These are phyloP conservation scores for Drosophila birchii DNA, from an alignment of 2,888 invertebrate species.

Conservation along the genomic window DNA sequence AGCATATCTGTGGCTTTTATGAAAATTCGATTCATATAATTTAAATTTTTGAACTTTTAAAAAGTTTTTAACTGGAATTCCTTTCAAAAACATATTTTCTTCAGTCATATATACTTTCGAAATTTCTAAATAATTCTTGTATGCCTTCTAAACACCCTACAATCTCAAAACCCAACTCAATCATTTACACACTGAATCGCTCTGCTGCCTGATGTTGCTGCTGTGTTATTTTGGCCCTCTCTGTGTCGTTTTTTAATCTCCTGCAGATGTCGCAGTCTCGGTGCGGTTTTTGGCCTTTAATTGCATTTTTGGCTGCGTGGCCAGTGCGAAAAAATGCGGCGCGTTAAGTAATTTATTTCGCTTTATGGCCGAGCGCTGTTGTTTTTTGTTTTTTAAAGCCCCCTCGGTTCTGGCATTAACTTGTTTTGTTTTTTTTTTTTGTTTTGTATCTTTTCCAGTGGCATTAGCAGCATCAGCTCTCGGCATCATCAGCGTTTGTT, in stretches of 20 bases:
- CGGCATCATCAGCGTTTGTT: conserved; percentile 44
- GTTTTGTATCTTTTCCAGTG: conserved; percentile 10
- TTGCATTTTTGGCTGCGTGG: conserved; percentile 57
- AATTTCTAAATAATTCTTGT: background rate
- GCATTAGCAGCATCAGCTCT: conserved; percentile 19
- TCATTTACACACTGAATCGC: conserved; percentile 44
- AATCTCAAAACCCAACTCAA: conserved; percentile 39
- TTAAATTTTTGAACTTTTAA: too few relatives aligned
- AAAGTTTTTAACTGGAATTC: too few relatives aligned
- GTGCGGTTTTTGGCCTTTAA: conserved; percentile 57
- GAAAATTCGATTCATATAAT: too few relatives aligned
- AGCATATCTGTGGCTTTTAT: too few relatives aligned
- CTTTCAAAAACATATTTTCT: too few relatives aligned
- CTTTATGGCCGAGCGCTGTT: conserved; percentile 51
- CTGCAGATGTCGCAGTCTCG: conserved; percentile 57
- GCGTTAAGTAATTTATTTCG: conserved; percentile 65
- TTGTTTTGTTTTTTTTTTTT: conserved; percentile 32
- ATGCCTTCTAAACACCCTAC: conserved; percentile 21
- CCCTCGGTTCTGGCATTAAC: conserved; percentile 31
- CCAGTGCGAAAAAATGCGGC: conserved; percentile 55
- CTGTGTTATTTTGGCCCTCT: conserved; percentile 18
- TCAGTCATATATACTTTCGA: background rate
- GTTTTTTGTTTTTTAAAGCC: conserved; percentile 33
- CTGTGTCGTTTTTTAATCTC: conserved; percentile 50
- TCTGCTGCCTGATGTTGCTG: conserved; percentile 15